Percentiles rank a stretch among this genome's conserved stretches.
These are phyloP conservation scores for Pogonognathellus flavescens DNA, from an alignment of 1,140 invertebrate species.

Conservation along the genomic window DNA sequence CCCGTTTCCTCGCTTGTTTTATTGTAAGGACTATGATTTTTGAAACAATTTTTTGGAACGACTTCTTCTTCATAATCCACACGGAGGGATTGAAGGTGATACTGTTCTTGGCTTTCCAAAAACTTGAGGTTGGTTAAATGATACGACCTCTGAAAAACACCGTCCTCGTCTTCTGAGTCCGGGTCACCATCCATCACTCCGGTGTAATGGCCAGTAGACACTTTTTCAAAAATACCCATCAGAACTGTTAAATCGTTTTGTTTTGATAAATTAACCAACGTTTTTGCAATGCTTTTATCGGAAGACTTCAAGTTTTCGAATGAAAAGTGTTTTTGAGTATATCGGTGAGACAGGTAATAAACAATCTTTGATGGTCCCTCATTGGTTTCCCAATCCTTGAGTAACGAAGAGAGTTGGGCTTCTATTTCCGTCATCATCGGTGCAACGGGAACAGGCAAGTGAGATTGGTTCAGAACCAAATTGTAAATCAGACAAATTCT, in stretches of 20 bases:
- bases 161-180: neutral
- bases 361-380: neutral
- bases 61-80: neutral
- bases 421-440: neutral
- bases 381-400: neutral
- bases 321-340: neutral
- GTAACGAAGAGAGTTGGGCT: neutral
- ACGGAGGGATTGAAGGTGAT: neutral
- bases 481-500: constrained; percentile 54
- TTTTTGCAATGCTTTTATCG: neutral
- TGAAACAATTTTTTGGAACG: constrained; percentile 1
- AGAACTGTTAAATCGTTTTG: neutral
- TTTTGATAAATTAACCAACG: neutral
- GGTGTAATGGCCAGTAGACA: neutral
- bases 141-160: neutral
- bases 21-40: neutral
- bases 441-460: neutral
- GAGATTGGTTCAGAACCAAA: neutral
- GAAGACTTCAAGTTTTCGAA: constrained; percentile 37
- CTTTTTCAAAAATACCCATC: constrained; percentile 21
- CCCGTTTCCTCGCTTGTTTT: neutral
- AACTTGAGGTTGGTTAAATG: neutral
- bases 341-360: constrained; percentile 8
- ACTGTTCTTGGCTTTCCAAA: neutral
- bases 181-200: neutral